These are phyloP conservation scores for Peromyscus leucopus DNA, from an alignment of 2,113 vertebrate species.

Conservation along the genomic window DNA sequence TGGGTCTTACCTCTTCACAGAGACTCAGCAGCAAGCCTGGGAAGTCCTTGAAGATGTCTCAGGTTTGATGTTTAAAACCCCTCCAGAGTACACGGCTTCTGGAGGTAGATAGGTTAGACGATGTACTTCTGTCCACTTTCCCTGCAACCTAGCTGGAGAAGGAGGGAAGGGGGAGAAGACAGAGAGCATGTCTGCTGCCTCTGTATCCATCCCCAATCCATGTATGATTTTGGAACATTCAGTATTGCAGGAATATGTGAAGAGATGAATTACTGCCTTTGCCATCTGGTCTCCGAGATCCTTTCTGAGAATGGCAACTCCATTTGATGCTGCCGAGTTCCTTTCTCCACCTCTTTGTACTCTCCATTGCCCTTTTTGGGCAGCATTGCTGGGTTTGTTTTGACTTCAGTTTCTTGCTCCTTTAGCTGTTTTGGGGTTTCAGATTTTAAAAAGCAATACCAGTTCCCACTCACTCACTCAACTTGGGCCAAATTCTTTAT, in stretches of 20 bases:
- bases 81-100: not conserved
- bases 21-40: not conserved
- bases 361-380: constrained; percentile 69
- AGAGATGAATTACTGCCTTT: constrained; percentile 74
- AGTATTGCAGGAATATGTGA: constrained; percentile 73
- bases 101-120: not conserved
- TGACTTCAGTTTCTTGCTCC: constrained; percentile 75
- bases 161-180: not conserved
- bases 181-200: not conserved
- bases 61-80: not conserved
- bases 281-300: constrained; percentile 79
- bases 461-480: not conserved
- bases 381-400: constrained; percentile 74
- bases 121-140: not conserved
- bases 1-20: not conserved
- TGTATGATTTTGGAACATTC: constrained; percentile 81
- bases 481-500: constrained; percentile 34
- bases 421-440: constrained; percentile 73
- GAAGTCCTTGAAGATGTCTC: not conserved
- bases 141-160: constrained; percentile 7
- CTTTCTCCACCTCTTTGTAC: constrained; percentile 68
- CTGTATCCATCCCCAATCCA: constrained; percentile 75
- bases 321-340: constrained; percentile 73
- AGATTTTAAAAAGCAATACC: constrained; percentile 67
- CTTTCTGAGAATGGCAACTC: constrained; percentile 72